These are phyloP conservation scores for Capreolus pygargus DNA, from an alignment of 2,113 vertebrate genomes.

Conservation along the genomic window DNA sequence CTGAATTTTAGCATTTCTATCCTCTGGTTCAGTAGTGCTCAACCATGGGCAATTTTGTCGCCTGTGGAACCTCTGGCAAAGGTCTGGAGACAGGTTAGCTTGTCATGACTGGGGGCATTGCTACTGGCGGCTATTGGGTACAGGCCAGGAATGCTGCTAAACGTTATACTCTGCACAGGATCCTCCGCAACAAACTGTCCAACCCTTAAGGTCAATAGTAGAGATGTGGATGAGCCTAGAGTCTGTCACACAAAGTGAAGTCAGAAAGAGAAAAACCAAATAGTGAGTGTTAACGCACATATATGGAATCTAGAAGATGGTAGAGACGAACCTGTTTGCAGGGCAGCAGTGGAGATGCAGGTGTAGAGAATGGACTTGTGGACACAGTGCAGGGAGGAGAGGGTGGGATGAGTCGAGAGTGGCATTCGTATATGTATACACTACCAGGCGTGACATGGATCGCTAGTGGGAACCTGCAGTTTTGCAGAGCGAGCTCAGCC, in stretches of 20 bases:
- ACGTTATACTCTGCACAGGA: not conserved
- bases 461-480: not conserved
- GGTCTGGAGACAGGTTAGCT: not conserved
- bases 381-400: not conserved
- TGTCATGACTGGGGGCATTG: not conserved
- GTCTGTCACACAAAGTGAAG: not conserved
- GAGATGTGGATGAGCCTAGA: not conserved
- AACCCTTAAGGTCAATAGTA: not conserved
- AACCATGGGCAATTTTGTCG: not conserved
- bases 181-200: not conserved
- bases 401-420: not conserved
- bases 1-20: not conserved
- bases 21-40: not conserved
- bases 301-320: not conserved
- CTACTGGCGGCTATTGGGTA: not conserved
- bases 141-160: not conserved
- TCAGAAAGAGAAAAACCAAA: not conserved
- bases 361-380: not conserved
- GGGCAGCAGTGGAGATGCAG: not conserved
- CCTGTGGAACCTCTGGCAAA: not conserved
- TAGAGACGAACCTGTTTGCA: not conserved
- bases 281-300: not conserved
- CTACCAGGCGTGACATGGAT: not conserved
- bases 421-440: not conserved
- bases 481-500: not conserved